A percentile compares a stretch with the other conserved stretches of the same genome.
Conservation (phyloP, 1,140 invertebrate species). For the Drosophila sechellia region DNA sequence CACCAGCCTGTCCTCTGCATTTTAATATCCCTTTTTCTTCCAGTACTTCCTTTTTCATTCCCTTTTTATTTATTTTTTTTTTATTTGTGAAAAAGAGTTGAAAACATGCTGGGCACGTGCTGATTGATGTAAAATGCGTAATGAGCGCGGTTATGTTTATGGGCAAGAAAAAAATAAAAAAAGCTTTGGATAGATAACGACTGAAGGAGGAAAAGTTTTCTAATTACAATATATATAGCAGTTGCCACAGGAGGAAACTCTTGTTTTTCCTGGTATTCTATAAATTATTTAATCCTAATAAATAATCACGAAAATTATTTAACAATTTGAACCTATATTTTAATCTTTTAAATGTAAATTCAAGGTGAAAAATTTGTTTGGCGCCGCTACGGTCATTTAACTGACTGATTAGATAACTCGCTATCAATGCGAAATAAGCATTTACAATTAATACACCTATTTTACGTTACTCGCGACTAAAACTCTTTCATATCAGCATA, state of each 20-base stretch:
- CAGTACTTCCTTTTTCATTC: conserved; percentile 16
- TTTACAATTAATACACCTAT: conserved; percentile 10
- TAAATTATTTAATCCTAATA: neutral
- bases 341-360: neutral
- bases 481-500: neutral
- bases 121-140: conserved; percentile 82
- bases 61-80: conserved; percentile 17
- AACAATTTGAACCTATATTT: neutral
- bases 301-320: neutral
- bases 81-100: conserved; percentile 51
- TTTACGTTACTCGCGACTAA: neutral
- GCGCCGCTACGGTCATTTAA: neutral
- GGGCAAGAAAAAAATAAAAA: conserved; percentile 11
- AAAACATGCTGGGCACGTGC: conserved; percentile 79
- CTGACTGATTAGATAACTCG: conserved; percentile 10
- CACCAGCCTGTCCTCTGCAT: conserved; percentile 50
- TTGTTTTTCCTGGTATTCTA: neutral
- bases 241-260: neutral
- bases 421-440: conserved; percentile 7
- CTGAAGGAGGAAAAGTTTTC: conserved; percentile 59
- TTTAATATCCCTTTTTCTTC: conserved; percentile 50
- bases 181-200: conserved; percentile 60
- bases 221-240: conserved; percentile 70
- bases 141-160: conserved; percentile 75
- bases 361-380: neutral